phyloP scores from a whole-genome alignment of 2,113 vertebrate species.

The Bombycilla garrulus region DNA sequence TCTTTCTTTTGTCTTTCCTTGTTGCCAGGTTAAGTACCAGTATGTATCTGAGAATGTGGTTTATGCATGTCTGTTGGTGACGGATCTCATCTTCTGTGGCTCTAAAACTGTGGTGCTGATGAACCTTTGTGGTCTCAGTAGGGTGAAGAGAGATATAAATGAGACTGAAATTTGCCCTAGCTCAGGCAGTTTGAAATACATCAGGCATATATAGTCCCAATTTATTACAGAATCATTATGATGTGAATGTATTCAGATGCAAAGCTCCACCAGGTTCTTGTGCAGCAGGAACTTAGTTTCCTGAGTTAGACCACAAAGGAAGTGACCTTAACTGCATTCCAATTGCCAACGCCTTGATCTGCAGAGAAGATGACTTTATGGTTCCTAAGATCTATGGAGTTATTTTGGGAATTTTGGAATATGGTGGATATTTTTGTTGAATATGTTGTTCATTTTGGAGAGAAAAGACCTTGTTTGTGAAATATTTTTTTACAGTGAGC shows the following conservation, averaged over 20 bases:
- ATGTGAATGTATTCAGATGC: background rate
- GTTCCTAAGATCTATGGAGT: background rate
- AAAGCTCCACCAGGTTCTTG: background rate
- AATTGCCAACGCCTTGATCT: background rate
- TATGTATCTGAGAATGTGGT: background rate
- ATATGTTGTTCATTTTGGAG: background rate
- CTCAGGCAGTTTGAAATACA: background rate
- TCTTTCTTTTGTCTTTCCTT: background rate
- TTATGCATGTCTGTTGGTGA: background rate
- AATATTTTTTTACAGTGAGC: background rate
- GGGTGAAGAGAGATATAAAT: background rate
- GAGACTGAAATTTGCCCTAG: background rate
- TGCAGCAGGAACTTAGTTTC: background rate
- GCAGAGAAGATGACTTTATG: background rate
- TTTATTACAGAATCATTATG: background rate
- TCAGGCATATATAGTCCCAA: background rate
- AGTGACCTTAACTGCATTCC: constrained; percentile 4
- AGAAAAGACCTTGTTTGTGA: background rate
- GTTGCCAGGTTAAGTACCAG: rapidly evolving
- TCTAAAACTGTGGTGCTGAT: background rate
- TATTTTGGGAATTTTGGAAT: background rate
- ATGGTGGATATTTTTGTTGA: background rate
- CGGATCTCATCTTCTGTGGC: background rate
- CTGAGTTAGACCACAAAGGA: constrained; percentile 13
- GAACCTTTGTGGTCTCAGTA: background rate